A percentile compares a stretch with the other conserved stretches of the same genome.
phyloP scores from a whole-genome alignment of 2,797 vertebrate genomes.

The Phataginus tetradactyla region DNA sequence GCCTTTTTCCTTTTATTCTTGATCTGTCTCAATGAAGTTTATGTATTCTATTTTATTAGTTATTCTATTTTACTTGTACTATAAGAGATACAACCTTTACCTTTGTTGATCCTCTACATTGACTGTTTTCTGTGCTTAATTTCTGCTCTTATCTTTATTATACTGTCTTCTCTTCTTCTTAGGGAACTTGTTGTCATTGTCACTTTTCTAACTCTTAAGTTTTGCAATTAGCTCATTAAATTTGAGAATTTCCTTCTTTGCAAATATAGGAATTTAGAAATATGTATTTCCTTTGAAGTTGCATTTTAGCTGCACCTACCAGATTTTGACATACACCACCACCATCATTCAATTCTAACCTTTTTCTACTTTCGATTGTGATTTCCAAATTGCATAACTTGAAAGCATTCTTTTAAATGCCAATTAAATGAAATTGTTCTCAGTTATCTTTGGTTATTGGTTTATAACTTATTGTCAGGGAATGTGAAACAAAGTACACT shows the following conservation, averaged over 20 bases:
- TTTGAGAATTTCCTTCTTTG: background rate
- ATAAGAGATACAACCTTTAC: background rate
- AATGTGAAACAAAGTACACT: background rate
- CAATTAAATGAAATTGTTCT: background rate
- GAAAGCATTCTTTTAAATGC: background rate
- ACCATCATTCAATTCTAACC: background rate
- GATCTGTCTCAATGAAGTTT: background rate
- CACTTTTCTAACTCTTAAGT: background rate
- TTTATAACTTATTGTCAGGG: background rate
- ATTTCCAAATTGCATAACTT: background rate
- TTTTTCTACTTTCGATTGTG: background rate
- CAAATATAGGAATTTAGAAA: background rate
- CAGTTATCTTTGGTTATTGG: background rate
- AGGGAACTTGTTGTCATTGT: background rate
- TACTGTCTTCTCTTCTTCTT: background rate
- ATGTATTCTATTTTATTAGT: background rate
- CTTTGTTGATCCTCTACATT: background rate
- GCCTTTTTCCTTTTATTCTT: background rate
- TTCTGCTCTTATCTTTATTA: background rate
- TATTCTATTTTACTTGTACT: background rate
- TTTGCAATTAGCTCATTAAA: background rate
- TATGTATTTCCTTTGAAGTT: background rate
- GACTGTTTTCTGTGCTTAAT: background rate
- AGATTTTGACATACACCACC: background rate
- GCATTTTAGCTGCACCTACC: background rate